Evolutionary conservation across 2,113 vertebrate genomes (phyloP).

Genomic region (Trochalopteron elliotii): DNA sequence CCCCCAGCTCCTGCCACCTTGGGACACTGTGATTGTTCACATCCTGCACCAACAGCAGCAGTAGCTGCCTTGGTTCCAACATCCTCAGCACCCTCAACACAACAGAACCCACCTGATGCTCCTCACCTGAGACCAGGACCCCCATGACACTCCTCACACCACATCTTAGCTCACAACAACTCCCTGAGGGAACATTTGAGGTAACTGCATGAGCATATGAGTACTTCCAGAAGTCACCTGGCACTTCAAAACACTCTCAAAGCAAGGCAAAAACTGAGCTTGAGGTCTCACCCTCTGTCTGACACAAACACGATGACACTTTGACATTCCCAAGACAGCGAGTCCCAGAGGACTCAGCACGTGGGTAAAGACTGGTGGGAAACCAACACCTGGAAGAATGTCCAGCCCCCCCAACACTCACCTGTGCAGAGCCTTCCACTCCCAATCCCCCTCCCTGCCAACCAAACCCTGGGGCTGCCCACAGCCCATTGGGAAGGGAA

Average conservation of each 20-base stretch:
- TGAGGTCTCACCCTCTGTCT: neutral
- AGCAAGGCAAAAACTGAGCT: neutral
- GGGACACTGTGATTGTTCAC: neutral
- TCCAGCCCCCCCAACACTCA: neutral
- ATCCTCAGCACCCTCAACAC: neutral
- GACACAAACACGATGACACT: accelerated
- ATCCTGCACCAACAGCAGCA: accelerated
- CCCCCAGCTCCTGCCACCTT: neutral
- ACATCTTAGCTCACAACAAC: neutral
- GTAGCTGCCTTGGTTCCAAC: neutral
- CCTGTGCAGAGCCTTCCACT: neutral
- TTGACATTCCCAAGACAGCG: accelerated
- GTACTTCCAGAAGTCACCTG: neutral
- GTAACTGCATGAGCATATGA: accelerated
- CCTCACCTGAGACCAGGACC: neutral
- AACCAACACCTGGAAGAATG: neutral
- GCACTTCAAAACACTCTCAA: neutral
- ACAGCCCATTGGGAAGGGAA: neutral
- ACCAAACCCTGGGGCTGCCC: neutral
- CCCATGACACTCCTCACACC: neutral
- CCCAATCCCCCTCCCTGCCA: neutral
- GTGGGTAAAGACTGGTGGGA: neutral
- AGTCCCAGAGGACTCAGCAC: neutral
- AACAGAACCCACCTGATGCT: neutral
- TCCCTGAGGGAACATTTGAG: neutral